phyloP scores from a whole-genome alignment of 1,140 invertebrate species.

The Calephelis virginiensis region DNA sequence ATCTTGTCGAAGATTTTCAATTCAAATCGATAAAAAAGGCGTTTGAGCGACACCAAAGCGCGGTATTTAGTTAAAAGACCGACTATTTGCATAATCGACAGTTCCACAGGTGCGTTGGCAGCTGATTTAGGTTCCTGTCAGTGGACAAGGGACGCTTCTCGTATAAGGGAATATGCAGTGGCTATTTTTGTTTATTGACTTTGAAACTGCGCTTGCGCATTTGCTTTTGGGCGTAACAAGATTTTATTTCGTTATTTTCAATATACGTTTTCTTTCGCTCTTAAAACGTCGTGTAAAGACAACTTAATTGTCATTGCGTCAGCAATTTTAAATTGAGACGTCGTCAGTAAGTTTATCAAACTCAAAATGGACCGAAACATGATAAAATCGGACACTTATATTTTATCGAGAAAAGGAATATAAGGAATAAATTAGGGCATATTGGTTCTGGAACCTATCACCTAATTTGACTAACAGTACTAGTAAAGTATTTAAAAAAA shows the following conservation, averaged over 20 bases:
- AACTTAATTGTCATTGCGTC: too few species aligned
- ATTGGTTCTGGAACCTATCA: too few species aligned
- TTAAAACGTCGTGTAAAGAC: too few species aligned
- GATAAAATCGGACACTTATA: too few species aligned
- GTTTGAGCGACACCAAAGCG: conserved; percentile 43
- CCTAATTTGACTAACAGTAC: too few species aligned
- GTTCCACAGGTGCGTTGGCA: conserved; percentile 70
- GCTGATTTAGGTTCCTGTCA: conserved; percentile 64
- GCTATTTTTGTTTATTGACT: conserved; percentile 59
- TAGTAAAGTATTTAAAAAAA: too few species aligned
- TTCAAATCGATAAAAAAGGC: conserved; percentile 26
- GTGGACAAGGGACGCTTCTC: conserved; percentile 52
- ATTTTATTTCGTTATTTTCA: conserved; percentile 10
- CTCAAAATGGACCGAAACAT: too few species aligned
- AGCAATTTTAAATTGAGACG: too few species aligned
- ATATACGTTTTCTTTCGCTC: not conserved
- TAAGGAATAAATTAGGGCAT: too few species aligned
- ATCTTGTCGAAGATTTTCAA: conserved; percentile 5
- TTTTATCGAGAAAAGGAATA: too few species aligned
- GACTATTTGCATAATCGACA: conserved; percentile 73
- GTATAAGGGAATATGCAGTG: conserved; percentile 63
- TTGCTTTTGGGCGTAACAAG: conserved; percentile 34
- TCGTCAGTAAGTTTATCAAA: too few species aligned
- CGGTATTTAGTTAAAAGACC: conserved; percentile 70
- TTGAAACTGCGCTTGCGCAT: conserved; percentile 18